Evolutionary conservation across 2,113 vertebrate genomes (phyloP).

Genomic region (Oreochromis aureus): DNA sequence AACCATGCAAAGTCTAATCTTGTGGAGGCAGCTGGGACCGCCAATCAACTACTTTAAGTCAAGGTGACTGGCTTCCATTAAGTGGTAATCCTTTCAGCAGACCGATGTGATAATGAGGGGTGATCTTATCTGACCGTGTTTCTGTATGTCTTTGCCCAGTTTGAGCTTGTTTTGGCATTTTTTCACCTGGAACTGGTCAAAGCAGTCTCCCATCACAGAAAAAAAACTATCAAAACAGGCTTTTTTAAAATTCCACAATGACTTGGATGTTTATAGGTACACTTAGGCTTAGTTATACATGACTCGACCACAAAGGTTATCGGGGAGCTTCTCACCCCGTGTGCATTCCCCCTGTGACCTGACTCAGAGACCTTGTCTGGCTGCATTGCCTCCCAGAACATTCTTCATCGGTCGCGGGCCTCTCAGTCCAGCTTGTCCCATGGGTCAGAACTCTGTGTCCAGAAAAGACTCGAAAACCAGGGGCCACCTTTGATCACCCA

Average conservation of each 20-base stretch:
- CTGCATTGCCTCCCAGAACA: conserved; percentile 42
- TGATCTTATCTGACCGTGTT: not conserved
- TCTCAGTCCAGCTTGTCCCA: conserved; percentile 48
- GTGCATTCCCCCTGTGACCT: not conserved
- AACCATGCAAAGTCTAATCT: conserved; percentile 1
- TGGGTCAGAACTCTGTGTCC: conserved; percentile 30
- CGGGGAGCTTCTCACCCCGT: conserved; percentile 8
- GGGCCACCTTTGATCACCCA: conserved; percentile 6
- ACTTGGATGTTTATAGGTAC: not conserved
- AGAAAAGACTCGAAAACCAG: conserved; percentile 16
- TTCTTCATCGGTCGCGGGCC: conserved; percentile 60
- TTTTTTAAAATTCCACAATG: not conserved
- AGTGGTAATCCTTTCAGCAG: not conserved
- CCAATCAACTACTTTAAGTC: not conserved
- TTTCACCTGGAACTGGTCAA: not conserved
- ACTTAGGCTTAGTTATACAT: not conserved
- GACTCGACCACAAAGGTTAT: not conserved
- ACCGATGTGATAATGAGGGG: not conserved
- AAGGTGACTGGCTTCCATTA: not conserved
- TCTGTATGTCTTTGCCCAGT: not conserved
- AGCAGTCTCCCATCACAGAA: not conserved
- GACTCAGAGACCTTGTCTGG: conserved; percentile 35
- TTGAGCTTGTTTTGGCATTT: not conserved
- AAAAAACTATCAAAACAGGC: not conserved
- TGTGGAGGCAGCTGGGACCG: conserved; percentile 3